These are phyloP conservation scores for Anomalospiza imberbis DNA, from an alignment of 2,797 vertebrate species.

Conservation along the genomic window DNA sequence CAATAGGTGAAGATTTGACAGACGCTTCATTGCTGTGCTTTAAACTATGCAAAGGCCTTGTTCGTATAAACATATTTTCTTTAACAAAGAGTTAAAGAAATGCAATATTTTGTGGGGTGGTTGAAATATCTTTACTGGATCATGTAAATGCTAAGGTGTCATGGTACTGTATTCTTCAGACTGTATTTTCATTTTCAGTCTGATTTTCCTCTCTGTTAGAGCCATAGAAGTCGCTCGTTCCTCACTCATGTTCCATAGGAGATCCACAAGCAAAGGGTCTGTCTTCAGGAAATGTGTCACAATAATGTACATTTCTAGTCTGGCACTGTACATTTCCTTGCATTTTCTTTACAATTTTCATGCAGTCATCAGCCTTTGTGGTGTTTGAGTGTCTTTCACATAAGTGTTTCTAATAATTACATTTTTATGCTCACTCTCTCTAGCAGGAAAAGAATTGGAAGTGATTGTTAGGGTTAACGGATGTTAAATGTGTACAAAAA, in stretches of 20 bases:
- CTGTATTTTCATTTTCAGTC: neutral
- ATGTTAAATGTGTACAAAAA: neutral
- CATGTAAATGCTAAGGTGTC: neutral
- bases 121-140: neutral
- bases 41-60: neutral
- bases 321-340: neutral
- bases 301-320: neutral
- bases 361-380: neutral
- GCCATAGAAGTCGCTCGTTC: neutral
- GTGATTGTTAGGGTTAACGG: neutral
- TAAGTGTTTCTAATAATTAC: neutral
- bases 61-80: neutral
- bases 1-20: neutral
- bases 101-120: neutral
- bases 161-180: neutral
- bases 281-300: neutral
- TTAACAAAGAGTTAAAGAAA: neutral
- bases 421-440: neutral
- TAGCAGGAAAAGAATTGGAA: neutral
- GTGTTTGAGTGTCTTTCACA: neutral
- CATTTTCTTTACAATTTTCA: neutral
- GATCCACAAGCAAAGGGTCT: neutral
- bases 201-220: neutral
- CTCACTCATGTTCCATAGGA: neutral
- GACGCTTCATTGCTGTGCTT: neutral